phyloP scores from a whole-genome alignment of 2,888 invertebrate species.

The Ypsolopha scabrella region DNA sequence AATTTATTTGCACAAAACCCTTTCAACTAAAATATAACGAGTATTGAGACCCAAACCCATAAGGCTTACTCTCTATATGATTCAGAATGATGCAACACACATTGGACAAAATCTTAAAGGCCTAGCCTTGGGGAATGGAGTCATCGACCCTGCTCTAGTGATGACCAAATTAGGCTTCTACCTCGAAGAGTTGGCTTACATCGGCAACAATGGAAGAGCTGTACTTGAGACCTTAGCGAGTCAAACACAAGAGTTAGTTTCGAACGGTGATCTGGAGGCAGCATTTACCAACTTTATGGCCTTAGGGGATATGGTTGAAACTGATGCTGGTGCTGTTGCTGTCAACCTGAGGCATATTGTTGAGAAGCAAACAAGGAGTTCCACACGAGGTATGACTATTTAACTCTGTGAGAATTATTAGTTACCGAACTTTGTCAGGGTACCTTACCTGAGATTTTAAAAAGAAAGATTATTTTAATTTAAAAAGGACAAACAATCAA shows the following conservation, averaged over 20 bases:
- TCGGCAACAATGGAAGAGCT: constrained; percentile 74
- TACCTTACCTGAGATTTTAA: too few species aligned
- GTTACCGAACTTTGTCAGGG: too few species aligned
- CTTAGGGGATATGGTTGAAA: constrained; percentile 71
- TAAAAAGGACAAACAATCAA: too few species aligned
- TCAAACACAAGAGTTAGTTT: constrained; percentile 57
- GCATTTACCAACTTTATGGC: constrained; percentile 74
- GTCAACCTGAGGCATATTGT: constrained; percentile 73
- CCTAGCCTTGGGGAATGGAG: constrained; percentile 84
- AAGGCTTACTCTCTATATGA: not conserved
- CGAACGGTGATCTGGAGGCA: constrained; percentile 53
- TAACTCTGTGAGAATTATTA: too few species aligned
- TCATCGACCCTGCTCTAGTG: constrained; percentile 77
- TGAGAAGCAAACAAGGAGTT: constrained; percentile 22
- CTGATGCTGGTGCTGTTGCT: constrained; percentile 73
- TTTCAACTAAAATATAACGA: too few species aligned
- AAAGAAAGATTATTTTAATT: too few species aligned
- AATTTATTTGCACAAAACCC: too few species aligned
- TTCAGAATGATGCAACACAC: constrained; percentile 62
- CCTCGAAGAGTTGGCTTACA: constrained; percentile 68
- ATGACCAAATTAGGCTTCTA: constrained; percentile 51
- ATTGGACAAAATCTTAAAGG: constrained; percentile 77
- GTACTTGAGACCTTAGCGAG: constrained; percentile 67
- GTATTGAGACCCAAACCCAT: too few species aligned
- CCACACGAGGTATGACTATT: too few species aligned